Evolutionary conservation across 2,888 invertebrate species (phyloP), one percentile per base, ranked within the genome.

Genomic region (Philaethria dido): DNA sequence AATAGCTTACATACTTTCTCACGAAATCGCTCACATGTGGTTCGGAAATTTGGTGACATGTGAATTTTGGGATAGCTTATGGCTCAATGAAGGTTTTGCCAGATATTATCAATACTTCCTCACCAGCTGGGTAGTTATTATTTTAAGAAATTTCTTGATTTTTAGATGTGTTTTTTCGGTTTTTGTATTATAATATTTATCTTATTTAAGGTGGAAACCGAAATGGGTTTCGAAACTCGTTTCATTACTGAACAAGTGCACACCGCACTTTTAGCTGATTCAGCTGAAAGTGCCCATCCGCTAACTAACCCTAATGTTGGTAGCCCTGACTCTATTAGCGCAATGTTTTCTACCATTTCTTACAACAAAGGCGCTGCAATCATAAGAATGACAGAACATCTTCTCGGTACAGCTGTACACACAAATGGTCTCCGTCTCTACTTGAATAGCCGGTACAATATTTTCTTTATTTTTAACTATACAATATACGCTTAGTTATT

Each of bases 11-110:
- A 93, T 94, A 14, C 84, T 95, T 9, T 94, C 95, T 1, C 96
- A 96, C 80, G 96, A 96, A 80, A 92, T 95, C 22, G 94, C 95
- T 2, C 96, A 96, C 79, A 95, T 94, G 93, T 96, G 95, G 95
- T 95, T 95, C 76, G 95, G 95, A 45, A 94, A 95, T 79, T 83
- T 94, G 22, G 93, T 95, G 6, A 95, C 95, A 1, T 93, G 93
- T 62, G 87, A 93, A 44, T 95, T 94, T 94, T 95, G 95, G 95
- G 90, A 93, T 18, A 93, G 89, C n/a, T 81, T 94, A 1, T 95
- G 95, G 94, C 82, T 95, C 6, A 95, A 94, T 78, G 95, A 95
- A 86, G 95, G 93, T 3, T 96, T 96, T 71, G 96, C 96, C 0
- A 93, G 94, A 77, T 96, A 94, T 81, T 96, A 96, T 76, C 95